A percentile compares a stretch with the other conserved stretches of the same genome.
Conservation (phyloP, 2,797 vertebrate genomes). For the Clamator glandarius region DNA sequence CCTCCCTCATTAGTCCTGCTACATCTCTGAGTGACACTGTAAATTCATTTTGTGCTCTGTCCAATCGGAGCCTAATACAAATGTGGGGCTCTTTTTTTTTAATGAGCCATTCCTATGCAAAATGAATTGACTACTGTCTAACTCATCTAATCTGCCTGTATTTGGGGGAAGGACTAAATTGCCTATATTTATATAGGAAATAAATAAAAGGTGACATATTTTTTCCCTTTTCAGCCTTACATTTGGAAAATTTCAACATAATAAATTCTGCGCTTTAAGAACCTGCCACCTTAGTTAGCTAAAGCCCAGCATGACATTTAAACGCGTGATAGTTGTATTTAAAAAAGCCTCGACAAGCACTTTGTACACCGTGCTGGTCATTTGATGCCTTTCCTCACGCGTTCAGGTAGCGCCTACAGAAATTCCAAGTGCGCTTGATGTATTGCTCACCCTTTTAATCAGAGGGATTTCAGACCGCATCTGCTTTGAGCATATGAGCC, state of each 20-base stretch:
- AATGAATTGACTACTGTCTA: constrained; percentile 96
- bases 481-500: background rate
- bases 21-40: constrained; percentile 97
- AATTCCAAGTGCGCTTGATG: constrained; percentile 60
- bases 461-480: constrained; percentile 32
- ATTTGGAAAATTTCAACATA: constrained; percentile 79
- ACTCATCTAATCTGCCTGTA: constrained; percentile 86
- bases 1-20: constrained; percentile 95
- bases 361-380: constrained; percentile 66
- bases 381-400: constrained; percentile 52
- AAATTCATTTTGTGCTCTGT: constrained; percentile 92
- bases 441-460: constrained; percentile 73
- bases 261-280: constrained; percentile 77
- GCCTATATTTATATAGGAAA: constrained; percentile 85
- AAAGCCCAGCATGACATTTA: constrained; percentile 80
- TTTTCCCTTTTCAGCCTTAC: constrained; percentile 74
- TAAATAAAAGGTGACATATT: constrained; percentile 80
- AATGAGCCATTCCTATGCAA: constrained; percentile 98
- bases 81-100: constrained; percentile 82
- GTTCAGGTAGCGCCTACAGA: constrained; percentile 63
- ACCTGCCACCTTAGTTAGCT: constrained; percentile 74
- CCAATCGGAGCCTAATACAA: constrained; percentile 87
- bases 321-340: constrained; percentile 71
- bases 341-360: constrained; percentile 75
- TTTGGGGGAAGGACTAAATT: constrained; percentile 87